Percentiles rank a stretch among this genome's conserved stretches.
Conservation (phyloP, 1,140 invertebrate genomes). For the Dendrolimus punctatus region DNA sequence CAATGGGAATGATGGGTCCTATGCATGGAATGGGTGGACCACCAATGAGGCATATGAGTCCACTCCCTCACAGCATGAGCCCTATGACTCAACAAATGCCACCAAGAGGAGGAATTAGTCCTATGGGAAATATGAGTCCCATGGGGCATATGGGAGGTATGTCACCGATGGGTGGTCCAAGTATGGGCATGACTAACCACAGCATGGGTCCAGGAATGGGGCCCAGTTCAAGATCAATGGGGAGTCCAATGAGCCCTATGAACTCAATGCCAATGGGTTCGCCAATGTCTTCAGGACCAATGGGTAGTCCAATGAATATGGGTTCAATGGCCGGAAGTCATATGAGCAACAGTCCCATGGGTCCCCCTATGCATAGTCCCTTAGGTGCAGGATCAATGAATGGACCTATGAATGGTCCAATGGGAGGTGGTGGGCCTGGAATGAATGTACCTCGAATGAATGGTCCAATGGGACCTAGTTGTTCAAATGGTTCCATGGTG, state of each 20-base stretch:
- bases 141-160: slow-evolving; percentile 72
- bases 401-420: slow-evolving; percentile 71
- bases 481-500: slow-evolving; percentile 67
- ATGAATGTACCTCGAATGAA: slow-evolving; percentile 71
- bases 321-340: slow-evolving; percentile 71
- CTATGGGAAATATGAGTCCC: slow-evolving; percentile 80
- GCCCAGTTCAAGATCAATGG: slow-evolving; percentile 72
- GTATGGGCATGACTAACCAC: slow-evolving; percentile 70
- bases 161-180: slow-evolving; percentile 71
- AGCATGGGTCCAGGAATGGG: slow-evolving; percentile 72
- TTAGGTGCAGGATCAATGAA: slow-evolving; percentile 65
- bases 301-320: slow-evolving; percentile 81
- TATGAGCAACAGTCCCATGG: slow-evolving; percentile 78
- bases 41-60: slow-evolving; percentile 81
- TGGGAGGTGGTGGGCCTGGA: slow-evolving; percentile 67
- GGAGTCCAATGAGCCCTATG: slow-evolving; percentile 79
- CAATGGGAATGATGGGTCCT: slow-evolving; percentile 74
- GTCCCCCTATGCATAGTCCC: slow-evolving; percentile 73
- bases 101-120: slow-evolving; percentile 76
- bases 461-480: slow-evolving; percentile 67
- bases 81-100: slow-evolving; percentile 78
- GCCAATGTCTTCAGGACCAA: slow-evolving; percentile 78
- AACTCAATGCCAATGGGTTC: slow-evolving; percentile 82
- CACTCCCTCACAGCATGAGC: slow-evolving; percentile 76
- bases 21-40: slow-evolving; percentile 79